Evolutionary conservation across 2,888 invertebrate genomes (phyloP).

Genomic region (Epinotia brunnichana): DNA sequence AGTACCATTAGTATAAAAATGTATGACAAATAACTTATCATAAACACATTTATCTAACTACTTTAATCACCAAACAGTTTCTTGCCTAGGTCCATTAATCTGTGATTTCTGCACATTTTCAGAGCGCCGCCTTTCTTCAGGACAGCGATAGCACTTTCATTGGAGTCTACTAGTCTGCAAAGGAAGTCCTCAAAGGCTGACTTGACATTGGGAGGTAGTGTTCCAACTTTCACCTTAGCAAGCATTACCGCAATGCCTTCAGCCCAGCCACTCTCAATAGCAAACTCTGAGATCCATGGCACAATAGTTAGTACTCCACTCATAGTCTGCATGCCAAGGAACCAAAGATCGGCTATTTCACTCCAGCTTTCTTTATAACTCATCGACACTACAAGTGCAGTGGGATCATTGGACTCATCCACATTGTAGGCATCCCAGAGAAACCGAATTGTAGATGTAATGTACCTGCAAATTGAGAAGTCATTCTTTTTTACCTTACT

Average conservation of each 20-base stretch:
- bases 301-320: conserved; percentile 90
- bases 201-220: conserved; percentile 92
- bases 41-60: conserved; percentile 31
- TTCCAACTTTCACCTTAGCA: conserved; percentile 91
- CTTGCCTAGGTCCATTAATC: conserved; percentile 95
- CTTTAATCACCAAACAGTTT: conserved; percentile 92
- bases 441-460: conserved; percentile 94
- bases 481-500: conserved; percentile 93
- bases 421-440: conserved; percentile 96
- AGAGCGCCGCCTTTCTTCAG: conserved; percentile 92
- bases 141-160: conserved; percentile 88
- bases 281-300: conserved; percentile 95
- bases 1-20: conserved; percentile 47
- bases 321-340: conserved; percentile 96
- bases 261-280: conserved; percentile 97
- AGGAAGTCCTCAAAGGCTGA: conserved; percentile 96
- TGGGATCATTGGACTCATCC: conserved; percentile 93
- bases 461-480: conserved; percentile 94
- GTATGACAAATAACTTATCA: conserved; percentile 30
- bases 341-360: conserved; percentile 96
- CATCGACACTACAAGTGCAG: conserved; percentile 92
- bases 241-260: conserved; percentile 93
- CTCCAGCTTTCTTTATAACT: conserved; percentile 94
- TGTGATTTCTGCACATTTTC: conserved; percentile 92
- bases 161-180: conserved; percentile 92